phyloP scores from a whole-genome alignment of 2,113 vertebrate genomes.

The Gallinago undulata region DNA sequence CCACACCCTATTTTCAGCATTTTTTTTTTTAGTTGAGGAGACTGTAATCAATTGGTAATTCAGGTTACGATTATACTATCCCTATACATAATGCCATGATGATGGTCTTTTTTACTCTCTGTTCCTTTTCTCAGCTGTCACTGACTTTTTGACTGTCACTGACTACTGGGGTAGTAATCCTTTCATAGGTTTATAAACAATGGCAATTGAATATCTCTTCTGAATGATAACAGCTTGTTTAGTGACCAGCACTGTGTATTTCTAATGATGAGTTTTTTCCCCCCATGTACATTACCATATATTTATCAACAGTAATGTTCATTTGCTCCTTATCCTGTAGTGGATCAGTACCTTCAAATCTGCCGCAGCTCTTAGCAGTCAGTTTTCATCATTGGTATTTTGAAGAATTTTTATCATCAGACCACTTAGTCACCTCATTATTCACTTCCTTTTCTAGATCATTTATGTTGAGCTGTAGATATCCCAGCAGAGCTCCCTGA shows the following conservation, averaged over 20 bases:
- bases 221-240: not conserved
- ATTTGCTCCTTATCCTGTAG: not conserved
- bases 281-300: not conserved
- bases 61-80: not conserved
- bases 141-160: not conserved
- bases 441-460: slow-evolving; percentile 12
- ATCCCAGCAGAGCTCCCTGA: slow-evolving; percentile 14
- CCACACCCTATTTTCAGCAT: not conserved
- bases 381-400: not conserved
- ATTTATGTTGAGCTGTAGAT: slow-evolving; percentile 11
- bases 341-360: not conserved
- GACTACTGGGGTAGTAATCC: not conserved
- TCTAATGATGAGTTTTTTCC: not conserved
- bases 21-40: not conserved
- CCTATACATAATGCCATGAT: not conserved
- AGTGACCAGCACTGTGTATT: not conserved
- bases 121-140: not conserved
- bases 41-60: not conserved
- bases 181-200: not conserved
- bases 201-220: not conserved
- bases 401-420: not conserved
- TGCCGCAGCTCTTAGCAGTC: not conserved
- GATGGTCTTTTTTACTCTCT: not conserved
- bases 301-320: not conserved
- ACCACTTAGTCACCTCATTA: slow-evolving; percentile 24